Evolutionary conservation across 2,888 invertebrate genomes (phyloP).

Genomic region (Nematopogon swammerdamellus): DNA sequence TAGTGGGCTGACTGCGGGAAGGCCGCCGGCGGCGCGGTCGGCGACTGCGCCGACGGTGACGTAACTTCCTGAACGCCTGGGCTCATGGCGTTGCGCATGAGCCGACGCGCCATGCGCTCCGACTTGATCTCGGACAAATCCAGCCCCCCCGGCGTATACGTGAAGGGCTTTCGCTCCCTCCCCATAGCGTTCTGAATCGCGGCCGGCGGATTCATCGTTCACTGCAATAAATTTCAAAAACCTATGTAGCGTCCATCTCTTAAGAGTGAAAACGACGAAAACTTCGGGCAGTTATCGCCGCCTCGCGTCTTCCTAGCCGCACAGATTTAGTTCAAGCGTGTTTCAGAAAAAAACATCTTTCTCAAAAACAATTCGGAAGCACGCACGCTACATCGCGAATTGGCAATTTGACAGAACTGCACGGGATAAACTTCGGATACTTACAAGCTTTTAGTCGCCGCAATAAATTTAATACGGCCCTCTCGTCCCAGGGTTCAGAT

Average conservation of each 20-base stretch:
- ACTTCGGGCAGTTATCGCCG: no score
- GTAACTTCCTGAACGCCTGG: slow-evolving; percentile 70
- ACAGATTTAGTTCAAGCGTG: background rate
- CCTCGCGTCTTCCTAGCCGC: no score
- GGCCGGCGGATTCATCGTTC: slow-evolving; percentile 70
- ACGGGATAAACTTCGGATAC: slow-evolving; percentile 41
- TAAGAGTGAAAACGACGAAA: no score
- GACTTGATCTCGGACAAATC: slow-evolving; percentile 89
- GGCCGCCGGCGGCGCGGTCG: slow-evolving; percentile 39
- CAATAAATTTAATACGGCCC: no score
- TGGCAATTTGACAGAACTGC: slow-evolving; percentile 45
- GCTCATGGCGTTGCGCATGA: slow-evolving; percentile 53
- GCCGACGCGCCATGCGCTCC: slow-evolving; percentile 81
- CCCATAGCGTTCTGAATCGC: slow-evolving; percentile 87
- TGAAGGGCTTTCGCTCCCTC: slow-evolving; percentile 93
- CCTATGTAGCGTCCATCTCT: background rate
- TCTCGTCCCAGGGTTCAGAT: no score
- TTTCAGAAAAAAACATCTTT: background rate
- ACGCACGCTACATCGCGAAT: slow-evolving; percentile 17
- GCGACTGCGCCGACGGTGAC: slow-evolving; percentile 44
- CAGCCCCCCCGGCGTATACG: slow-evolving; percentile 90
- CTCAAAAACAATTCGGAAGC: slow-evolving; percentile 7
- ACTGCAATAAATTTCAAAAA: slow-evolving; percentile 33
- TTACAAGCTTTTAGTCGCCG: slow-evolving; percentile 23
- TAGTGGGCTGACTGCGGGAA: slow-evolving; percentile 30